phyloP scores from a whole-genome alignment of 2,888 invertebrate species.

The Leptinotarsa tumamoca region DNA sequence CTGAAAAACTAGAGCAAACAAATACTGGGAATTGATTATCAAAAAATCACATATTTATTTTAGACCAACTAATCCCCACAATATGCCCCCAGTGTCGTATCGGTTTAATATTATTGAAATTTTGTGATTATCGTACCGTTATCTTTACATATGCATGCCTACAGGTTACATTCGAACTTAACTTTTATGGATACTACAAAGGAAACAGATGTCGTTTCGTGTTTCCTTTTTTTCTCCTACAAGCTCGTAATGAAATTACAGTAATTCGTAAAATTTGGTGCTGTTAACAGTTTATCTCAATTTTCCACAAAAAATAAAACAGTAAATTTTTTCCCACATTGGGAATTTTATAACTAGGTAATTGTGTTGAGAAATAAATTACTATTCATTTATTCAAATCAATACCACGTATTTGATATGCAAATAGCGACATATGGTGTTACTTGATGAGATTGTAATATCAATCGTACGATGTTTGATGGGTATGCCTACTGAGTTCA shows the following conservation, averaged over 20 bases:
- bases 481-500: too few species aligned
- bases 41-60: too few species aligned
- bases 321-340: slow-evolving; percentile 9
- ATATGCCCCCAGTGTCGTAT: too few species aligned
- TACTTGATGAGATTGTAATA: slow-evolving; percentile 5
- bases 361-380: slow-evolving; percentile 7
- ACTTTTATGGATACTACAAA: background rate
- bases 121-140: too few species aligned
- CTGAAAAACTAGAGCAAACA: too few species aligned
- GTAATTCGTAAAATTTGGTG: background rate
- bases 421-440: slow-evolving; percentile 15
- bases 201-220: background rate
- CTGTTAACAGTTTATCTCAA: background rate
- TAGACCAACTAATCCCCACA: too few species aligned
- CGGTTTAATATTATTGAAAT: too few species aligned
- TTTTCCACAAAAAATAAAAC: background rate
- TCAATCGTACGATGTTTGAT: background rate
- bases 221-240: background rate
- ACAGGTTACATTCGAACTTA: too few species aligned
- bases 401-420: slow-evolving; percentile 4
- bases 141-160: too few species aligned
- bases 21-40: too few species aligned
- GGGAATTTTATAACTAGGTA: slow-evolving; percentile 11
- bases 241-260: background rate
- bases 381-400: slow-evolving; percentile 15